Base-by-base conservation (phyloP, 2,113 vertebrate genomes). In the Laticauda colubrina region DNA sequence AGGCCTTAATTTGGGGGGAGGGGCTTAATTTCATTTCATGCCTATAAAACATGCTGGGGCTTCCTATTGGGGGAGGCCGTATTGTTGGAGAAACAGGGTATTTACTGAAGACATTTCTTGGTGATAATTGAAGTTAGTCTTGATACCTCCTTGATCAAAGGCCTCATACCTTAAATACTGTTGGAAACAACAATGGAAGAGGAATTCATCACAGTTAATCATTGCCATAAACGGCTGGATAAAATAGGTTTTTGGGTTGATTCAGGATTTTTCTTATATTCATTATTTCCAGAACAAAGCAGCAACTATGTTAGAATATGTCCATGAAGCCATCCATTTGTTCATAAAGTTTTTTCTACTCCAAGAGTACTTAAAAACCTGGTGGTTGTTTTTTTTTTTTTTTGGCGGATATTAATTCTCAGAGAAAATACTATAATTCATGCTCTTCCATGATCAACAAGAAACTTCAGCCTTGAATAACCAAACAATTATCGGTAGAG, bases 381-480 rank as follows among this genome's bases (percentile, higher is more conserved):
- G n/a, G 12, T 43, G 9, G 2, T 39, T n/a, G 26, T 20, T 56
- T 81, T 55, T 34, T 55, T 6, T 43, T 56, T 69, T 55, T 39
- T 55, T 6, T 43, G 29, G 12, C 34, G 1, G 12, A 57, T 15
- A 91, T 56, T 14, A 75, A 89, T 89, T 26, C 55, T 56, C 14
- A 57, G 5, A 91, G 34, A 91, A 85, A 51, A 15, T 20, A 43
- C 18, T 81, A 39, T 39, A 85, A 39, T 29, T 39, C 24, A 48
- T 55, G 85, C 45, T 81, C 29, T 81, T 90, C 61, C 48, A 45
- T 39, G 39, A 93, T 89, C 93, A 88, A 29, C 89, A 85, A 26
- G 45, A 94, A 89, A 92, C 89, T 88, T 2, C 61, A 55, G 53
- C 10, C 94, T 91, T 92, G 87, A 29, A 55, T 53, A 93, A 91